These are phyloP conservation scores for Narcine bancroftii DNA, from an alignment of 2,113 vertebrate species.

Conservation along the genomic window DNA sequence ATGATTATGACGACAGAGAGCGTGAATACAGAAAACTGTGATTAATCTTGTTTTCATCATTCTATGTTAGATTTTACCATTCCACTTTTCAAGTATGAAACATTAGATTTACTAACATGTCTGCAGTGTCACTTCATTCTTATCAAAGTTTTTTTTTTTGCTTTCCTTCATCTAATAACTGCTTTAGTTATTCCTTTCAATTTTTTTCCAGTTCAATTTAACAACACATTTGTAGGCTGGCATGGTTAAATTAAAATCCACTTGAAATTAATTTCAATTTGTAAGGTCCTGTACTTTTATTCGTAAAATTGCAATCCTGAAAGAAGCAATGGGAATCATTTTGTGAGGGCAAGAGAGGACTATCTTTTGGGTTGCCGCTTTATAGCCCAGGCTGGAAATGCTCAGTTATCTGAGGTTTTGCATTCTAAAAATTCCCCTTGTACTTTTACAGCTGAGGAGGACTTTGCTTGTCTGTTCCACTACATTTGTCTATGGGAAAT, in stretches of 20 bases:
- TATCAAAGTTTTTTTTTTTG: background rate
- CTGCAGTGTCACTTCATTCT: background rate
- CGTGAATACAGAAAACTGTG: background rate
- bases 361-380: background rate
- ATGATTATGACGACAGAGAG: background rate
- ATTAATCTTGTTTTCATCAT: background rate
- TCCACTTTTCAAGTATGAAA: background rate
- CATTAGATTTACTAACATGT: background rate
- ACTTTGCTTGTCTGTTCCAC: background rate
- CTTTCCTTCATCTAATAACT: conserved; percentile 1
- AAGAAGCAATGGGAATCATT: background rate
- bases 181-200: background rate
- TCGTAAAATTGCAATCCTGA: background rate
- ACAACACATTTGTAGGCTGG: background rate
- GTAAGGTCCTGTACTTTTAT: background rate
- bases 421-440: background rate
- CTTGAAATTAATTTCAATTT: background rate
- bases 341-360: background rate
- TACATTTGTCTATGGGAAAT: background rate
- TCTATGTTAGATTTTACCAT: background rate
- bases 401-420: background rate
- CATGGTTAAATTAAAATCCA: background rate
- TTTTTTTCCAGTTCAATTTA: background rate
- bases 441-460: background rate
- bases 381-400: background rate